Evolutionary conservation across 1,140 invertebrate genomes (phyloP).

Genomic region (Pinna nobilis): DNA sequence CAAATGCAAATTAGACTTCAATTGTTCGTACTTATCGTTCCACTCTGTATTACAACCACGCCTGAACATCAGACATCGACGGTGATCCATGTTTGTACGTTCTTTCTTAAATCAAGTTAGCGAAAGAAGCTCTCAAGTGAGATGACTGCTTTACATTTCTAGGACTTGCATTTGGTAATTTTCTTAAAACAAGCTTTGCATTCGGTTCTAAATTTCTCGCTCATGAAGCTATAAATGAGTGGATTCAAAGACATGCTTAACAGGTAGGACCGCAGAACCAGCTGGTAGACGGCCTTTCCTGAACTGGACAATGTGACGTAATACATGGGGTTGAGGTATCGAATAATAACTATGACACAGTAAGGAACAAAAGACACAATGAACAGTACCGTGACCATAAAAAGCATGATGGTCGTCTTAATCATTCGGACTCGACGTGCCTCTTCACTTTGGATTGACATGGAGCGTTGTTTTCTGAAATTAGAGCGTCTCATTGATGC

Average conservation of each 20-base stretch:
- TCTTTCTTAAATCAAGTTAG: too few species aligned
- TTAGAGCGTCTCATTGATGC: conserved; percentile 3
- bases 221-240: conserved; percentile 40
- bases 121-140: too few species aligned
- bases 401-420: conserved; percentile 46
- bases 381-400: conserved; percentile 35
- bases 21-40: too few species aligned
- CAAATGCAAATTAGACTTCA: too few species aligned
- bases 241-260: conserved; percentile 34
- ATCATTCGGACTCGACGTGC: conserved; percentile 30
- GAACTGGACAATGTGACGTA: neutral
- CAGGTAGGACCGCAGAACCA: conserved; percentile 32
- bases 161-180: too few species aligned
- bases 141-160: too few species aligned
- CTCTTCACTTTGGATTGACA: conserved; percentile 37
- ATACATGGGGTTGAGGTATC: conserved; percentile 16
- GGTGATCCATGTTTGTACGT: too few species aligned
- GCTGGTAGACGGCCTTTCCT: conserved; percentile 29
- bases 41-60: too few species aligned
- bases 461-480: conserved; percentile 23
- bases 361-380: conserved; percentile 40
- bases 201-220: conserved; percentile 33
- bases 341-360: conserved; percentile 38
- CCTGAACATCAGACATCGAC: too few species aligned
- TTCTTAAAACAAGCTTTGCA: conserved; percentile 6